A percentile compares a stretch with the other conserved stretches of the same genome.
Conservation (phyloP, 2,888 invertebrate species). For the Arrhopalites spinosus region DNA sequence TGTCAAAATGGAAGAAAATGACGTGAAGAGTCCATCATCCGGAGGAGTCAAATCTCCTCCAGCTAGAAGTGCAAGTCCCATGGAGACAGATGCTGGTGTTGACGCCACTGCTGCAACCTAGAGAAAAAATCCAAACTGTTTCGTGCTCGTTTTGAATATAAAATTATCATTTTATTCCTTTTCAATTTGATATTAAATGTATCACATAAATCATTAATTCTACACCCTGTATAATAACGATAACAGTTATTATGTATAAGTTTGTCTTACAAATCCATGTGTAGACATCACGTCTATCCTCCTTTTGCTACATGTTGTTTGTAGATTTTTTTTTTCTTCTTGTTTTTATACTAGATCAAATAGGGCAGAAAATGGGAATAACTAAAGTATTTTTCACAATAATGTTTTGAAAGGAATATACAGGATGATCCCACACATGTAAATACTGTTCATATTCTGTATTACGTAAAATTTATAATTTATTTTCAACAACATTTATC, state of each 20-base stretch:
- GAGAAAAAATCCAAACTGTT: not conserved
- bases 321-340: not conserved
- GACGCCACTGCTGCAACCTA: conserved; percentile 7
- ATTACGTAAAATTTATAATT: no score
- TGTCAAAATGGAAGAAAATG: conserved; percentile 40
- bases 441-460: no score
- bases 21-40: conserved; percentile 40
- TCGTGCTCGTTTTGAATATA: not conserved
- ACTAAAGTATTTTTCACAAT: no score
- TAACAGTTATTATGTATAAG: no score
- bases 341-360: not conserved
- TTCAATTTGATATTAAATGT: not conserved
- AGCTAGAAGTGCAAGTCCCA: conserved; percentile 35
- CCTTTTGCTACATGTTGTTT: not conserved
- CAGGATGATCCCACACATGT: no score
- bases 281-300: not conserved
- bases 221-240: no score
- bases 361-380: no score
- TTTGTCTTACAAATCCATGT: no score
- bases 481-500: no score
- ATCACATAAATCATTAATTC: not conserved
- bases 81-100: conserved; percentile 43
- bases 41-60: conserved; percentile 8
- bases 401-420: no score
- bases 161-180: not conserved